Conservation (phyloP, 1,140 invertebrate genomes). For the Lasioglossum albipes region DNA sequence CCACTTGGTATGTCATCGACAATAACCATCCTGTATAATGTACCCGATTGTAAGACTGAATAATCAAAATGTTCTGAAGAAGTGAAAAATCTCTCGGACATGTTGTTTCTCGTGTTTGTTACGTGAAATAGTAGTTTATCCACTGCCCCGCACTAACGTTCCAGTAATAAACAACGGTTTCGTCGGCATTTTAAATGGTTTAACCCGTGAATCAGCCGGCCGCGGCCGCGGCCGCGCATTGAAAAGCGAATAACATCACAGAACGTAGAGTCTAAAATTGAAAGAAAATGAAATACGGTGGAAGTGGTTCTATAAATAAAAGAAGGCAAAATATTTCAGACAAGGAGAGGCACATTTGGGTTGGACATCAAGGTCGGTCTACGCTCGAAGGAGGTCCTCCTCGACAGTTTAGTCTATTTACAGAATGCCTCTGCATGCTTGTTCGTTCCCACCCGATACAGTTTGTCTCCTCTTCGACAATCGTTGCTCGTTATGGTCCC, state of each 20-base stretch:
- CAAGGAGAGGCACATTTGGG: constrained; percentile 11
- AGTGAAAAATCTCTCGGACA: too few species aligned
- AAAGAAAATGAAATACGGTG: not conserved
- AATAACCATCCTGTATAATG: too few species aligned
- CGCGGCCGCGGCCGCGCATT: not conserved
- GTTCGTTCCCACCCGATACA: constrained; percentile 21
- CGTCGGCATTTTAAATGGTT: too few species aligned
- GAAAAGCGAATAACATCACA: not conserved
- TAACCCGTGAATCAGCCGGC: too few species aligned
- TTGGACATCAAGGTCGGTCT: constrained; percentile 48
- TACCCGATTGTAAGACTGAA: too few species aligned
- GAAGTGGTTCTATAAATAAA: constrained; percentile 8
- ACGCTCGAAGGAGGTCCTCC: constrained; percentile 61
- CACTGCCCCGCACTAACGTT: too few species aligned
- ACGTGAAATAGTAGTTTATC: too few species aligned
- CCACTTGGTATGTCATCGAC: too few species aligned
- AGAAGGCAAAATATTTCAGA: not conserved
- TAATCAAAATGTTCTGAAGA: too few species aligned
- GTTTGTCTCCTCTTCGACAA: constrained; percentile 4
- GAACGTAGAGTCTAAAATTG: not conserved
- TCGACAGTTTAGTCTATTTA: constrained; percentile 52
- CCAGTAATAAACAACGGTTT: too few species aligned
- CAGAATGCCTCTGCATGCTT: constrained; percentile 36
- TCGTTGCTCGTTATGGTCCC: not conserved
- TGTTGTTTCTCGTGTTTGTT: too few species aligned